Evolutionary conservation across 1,140 invertebrate genomes (phyloP).

Genomic region (Drosophila sp.): DNA sequence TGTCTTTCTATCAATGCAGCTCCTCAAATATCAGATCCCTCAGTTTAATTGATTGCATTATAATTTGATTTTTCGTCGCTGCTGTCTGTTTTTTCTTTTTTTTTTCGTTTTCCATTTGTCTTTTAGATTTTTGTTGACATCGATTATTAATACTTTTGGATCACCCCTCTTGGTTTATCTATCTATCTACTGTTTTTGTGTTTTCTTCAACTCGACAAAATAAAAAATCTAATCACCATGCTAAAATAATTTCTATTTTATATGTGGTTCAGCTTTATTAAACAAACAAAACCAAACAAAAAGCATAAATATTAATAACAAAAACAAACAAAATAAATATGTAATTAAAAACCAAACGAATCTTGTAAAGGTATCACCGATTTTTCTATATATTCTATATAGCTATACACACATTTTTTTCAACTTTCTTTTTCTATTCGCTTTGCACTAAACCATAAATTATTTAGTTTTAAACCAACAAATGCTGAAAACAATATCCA

Average conservation of each 20-base stretch:
- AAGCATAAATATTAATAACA: not conserved
- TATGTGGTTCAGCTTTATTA: slow-evolving; percentile 82
- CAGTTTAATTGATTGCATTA: not conserved
- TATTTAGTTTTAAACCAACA: not conserved
- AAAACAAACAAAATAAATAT: slow-evolving; percentile 24
- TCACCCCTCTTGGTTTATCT: slow-evolving; percentile 5
- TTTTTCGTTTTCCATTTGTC: not conserved
- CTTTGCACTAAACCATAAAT: slow-evolving; percentile 5
- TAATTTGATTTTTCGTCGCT: not conserved
- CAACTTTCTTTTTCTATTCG: not conserved
- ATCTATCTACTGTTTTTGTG: slow-evolving; percentile 35
- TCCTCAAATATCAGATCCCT: not conserved
- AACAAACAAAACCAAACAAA: slow-evolving; percentile 14
- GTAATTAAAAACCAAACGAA: not conserved
- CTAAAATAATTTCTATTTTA: slow-evolving; percentile 83
- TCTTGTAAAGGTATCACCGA: not conserved
- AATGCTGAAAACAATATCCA: not conserved
- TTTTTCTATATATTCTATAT: slow-evolving; percentile 21
- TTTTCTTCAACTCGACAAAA: slow-evolving; percentile 36
- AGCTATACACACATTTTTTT: slow-evolving; percentile 17
- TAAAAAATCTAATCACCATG: slow-evolving; percentile 67
- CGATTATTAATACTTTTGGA: slow-evolving; percentile 5
- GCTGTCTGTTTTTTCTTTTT: not conserved
- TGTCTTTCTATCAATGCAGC: too few relatives aligned
- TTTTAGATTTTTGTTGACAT: slow-evolving; percentile 10